Percentiles rank a stretch among this genome's conserved stretches.
phyloP scores from a whole-genome alignment of 2,113 vertebrate species.

The Maccullochella peelii region DNA sequence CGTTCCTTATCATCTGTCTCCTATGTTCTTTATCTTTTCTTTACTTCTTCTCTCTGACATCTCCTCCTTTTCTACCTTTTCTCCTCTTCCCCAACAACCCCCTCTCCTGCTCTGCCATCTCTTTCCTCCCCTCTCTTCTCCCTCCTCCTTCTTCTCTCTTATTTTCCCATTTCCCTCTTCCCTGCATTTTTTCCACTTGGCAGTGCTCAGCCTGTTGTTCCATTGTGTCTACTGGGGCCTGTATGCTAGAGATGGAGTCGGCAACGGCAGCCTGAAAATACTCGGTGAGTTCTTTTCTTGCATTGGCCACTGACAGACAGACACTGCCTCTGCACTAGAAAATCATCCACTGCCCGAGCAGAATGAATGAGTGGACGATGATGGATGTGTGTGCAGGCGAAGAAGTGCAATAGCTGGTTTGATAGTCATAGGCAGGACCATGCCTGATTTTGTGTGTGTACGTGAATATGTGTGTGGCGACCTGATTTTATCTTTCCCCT shows the following conservation, averaged over 20 bases:
- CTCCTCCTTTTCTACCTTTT: background rate
- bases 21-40: conserved; percentile 15
- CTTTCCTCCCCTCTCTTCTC: background rate
- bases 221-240: conserved; percentile 94
- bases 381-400: conserved; percentile 37
- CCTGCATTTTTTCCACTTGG: conserved; percentile 42
- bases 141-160: background rate
- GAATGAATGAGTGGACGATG: conserved; percentile 51
- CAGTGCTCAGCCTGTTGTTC: conserved; percentile 93
- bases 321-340: conserved; percentile 44
- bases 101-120: background rate
- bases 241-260: conserved; percentile 90
- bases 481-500: conserved; percentile 67
- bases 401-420: conserved; percentile 32
- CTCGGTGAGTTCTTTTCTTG: conserved; percentile 85
- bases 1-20: conserved; percentile 42
- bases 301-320: conserved; percentile 23
- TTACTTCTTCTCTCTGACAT: conserved; percentile 34
- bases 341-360: conserved; percentile 45
- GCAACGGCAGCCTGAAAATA: conserved; percentile 90
- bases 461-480: conserved; percentile 44
- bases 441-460: conserved; percentile 20
- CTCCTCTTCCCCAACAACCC: background rate
- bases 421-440: conserved; percentile 8
- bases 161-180: conserved; percentile 11